Conservation (phyloP, 2,888 invertebrate genomes). For the Syritta pipiens region DNA sequence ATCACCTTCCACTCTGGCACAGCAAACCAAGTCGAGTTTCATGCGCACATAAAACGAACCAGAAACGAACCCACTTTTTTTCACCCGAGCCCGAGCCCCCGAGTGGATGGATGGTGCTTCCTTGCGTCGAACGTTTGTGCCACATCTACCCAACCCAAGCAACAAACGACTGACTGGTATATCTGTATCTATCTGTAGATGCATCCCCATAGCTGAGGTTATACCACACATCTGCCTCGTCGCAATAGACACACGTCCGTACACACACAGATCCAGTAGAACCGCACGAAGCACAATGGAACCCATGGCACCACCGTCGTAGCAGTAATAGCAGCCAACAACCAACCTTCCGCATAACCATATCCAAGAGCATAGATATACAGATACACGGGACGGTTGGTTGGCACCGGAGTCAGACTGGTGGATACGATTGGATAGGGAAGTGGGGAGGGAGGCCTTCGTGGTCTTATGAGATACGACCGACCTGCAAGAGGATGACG, state of each 20-base stretch:
- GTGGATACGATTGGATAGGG: constrained; percentile 52
- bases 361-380: constrained; percentile 12
- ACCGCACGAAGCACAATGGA: constrained; percentile 62
- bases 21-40: constrained; percentile 37
- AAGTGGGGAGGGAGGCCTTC: constrained; percentile 33
- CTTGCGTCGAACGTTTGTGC: constrained; percentile 47
- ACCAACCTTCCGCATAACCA: constrained; percentile 59
- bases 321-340: constrained; percentile 65
- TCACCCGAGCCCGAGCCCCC: constrained; percentile 34
- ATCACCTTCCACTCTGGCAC: constrained; percentile 49
- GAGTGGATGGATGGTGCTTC: constrained; percentile 18
- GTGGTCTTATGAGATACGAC: constrained; percentile 69
- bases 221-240: constrained; percentile 65
- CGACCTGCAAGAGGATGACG: constrained; percentile 68
- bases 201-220: constrained; percentile 35
- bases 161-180: not conserved
- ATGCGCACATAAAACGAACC: constrained; percentile 59
- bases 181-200: constrained; percentile 14
- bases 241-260: constrained; percentile 44
- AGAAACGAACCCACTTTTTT: constrained; percentile 16
- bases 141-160: constrained; percentile 44
- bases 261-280: constrained; percentile 39
- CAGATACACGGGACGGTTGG: constrained; percentile 32
- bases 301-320: constrained; percentile 59
- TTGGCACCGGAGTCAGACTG: constrained; percentile 54